phyloP scores from a whole-genome alignment of 2,888 invertebrate species.

The Gastracanthus pulcherrimus region DNA sequence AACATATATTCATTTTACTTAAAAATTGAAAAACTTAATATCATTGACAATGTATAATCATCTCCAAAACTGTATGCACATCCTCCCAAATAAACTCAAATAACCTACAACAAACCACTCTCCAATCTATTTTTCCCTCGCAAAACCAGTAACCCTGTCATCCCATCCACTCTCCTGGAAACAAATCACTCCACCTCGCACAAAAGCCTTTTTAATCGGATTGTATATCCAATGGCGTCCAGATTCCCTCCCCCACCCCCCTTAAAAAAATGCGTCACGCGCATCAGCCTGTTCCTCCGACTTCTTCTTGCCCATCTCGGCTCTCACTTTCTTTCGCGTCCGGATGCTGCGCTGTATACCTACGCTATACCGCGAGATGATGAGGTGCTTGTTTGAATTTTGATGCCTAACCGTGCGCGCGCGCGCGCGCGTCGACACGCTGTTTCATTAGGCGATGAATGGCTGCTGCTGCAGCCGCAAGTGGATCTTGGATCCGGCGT shows the following conservation, averaged over 20 bases:
- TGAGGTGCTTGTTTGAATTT: conserved; percentile 62
- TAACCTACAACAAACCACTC: no score
- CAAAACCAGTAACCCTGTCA: neutral
- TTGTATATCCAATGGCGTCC: no score
- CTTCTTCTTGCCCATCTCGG: neutral
- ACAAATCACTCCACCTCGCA: neutral
- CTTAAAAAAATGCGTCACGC: neutral
- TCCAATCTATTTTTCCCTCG: neutral
- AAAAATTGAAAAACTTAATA: no score
- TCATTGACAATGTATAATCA: no score
- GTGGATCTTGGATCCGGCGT: conserved; percentile 17
- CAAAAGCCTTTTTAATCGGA: neutral
- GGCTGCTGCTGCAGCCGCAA: conserved; percentile 14
- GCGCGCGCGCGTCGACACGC: conserved; percentile 36
- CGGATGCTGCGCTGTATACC: neutral
- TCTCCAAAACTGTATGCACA: no score
- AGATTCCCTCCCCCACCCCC: no score
- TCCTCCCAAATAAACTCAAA: no score
- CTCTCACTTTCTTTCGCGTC: neutral
- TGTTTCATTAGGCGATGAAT: conserved; percentile 59
- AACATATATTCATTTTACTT: no score
- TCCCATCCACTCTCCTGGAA: neutral
- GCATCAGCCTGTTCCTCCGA: neutral
- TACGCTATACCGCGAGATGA: conserved; percentile 51
- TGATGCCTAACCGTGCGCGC: conserved; percentile 40